Conservation (phyloP, 2,113 vertebrate genomes). For the Crotophaga sulcirostris region DNA sequence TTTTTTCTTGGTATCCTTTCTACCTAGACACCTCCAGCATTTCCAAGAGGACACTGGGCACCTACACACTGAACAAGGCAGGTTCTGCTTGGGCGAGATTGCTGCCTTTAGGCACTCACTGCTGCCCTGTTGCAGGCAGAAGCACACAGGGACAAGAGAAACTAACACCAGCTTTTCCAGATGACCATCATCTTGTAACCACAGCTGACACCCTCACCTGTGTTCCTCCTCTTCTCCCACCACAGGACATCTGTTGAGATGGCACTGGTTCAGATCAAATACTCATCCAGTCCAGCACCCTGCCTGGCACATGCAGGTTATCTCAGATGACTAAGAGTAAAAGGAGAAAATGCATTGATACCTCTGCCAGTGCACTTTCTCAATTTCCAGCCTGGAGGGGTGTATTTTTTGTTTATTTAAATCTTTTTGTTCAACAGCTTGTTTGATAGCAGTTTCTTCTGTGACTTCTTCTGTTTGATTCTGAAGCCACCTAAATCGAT, state of each 20-base stretch:
- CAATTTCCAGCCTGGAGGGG: not conserved
- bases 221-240: not conserved
- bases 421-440: not conserved
- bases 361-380: not conserved
- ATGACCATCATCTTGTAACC: not conserved
- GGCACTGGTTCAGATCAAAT: not conserved
- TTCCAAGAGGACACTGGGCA: not conserved
- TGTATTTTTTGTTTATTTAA: not conserved
- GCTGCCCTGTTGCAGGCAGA: not conserved
- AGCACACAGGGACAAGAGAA: not conserved
- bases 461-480: not conserved
- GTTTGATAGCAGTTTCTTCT: not conserved
- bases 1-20: not conserved
- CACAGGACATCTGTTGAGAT: not conserved
- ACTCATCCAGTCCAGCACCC: not conserved
- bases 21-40: not conserved
- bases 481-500: rapidly evolving
- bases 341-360: not conserved
- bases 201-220: not conserved
- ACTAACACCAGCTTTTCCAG: not conserved
- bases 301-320: not conserved
- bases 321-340: not conserved
- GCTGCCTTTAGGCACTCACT: not conserved
- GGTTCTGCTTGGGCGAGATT: not conserved
- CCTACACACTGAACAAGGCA: not conserved